These are phyloP conservation scores for Zonotrichia albicollis DNA, from an alignment of 2,797 vertebrate genomes.

Conservation along the genomic window DNA sequence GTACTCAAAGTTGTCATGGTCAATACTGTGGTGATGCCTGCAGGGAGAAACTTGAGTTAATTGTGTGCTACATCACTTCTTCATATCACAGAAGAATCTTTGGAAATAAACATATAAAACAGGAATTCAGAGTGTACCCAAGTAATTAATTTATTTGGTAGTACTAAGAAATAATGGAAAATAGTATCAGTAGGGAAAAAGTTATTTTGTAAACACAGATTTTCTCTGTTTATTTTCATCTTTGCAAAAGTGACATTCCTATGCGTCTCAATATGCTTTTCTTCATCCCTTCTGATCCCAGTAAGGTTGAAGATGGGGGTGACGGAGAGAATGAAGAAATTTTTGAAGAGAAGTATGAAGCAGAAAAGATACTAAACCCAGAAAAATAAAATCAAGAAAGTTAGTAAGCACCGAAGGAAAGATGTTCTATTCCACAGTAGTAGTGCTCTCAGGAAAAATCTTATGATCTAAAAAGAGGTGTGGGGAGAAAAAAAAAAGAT, in stretches of 20 bases:
- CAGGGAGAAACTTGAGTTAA: neutral
- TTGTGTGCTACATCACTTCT: neutral
- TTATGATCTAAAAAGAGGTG: neutral
- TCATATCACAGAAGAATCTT: neutral
- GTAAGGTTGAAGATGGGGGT: neutral
- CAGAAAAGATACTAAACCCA: neutral
- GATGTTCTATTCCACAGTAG: neutral
- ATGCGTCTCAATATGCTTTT: neutral
- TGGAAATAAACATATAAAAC: neutral
- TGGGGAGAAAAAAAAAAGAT: neutral
- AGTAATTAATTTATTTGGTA: neutral
- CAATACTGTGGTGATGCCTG: constrained; percentile 95
- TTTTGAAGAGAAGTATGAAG: neutral
- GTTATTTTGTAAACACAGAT: neutral
- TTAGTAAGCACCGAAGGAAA: neutral
- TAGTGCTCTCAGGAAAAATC: neutral
- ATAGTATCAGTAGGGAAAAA: neutral
- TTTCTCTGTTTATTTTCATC: neutral
- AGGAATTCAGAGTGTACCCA: neutral
- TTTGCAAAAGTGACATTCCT: neutral
- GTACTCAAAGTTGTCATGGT: constrained; percentile 98
- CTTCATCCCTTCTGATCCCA: neutral
- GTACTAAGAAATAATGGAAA: neutral
- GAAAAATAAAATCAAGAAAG: neutral
- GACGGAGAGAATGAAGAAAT: neutral